Evolutionary conservation across 2,113 vertebrate genomes (phyloP).

Genomic region (Eudorcas thomsonii): DNA sequence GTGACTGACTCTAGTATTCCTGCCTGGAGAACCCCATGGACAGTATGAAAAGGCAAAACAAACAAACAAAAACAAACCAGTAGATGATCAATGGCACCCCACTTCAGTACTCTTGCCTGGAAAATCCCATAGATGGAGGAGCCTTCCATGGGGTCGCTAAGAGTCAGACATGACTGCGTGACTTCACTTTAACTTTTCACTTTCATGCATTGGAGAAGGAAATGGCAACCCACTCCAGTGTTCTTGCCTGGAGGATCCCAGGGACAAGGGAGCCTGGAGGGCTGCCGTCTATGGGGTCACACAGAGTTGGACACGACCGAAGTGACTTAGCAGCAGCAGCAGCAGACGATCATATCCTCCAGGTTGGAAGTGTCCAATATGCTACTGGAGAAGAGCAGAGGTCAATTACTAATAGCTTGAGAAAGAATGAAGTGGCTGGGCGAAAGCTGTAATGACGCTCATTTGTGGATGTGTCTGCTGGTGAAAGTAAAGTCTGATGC

Average conservation of each 20-base stretch:
- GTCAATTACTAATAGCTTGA: neutral
- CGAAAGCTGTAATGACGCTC: neutral
- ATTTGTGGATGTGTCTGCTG: neutral
- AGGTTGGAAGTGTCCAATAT: neutral
- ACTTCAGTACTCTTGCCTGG: too few species aligned
- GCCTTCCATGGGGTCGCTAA: too few species aligned
- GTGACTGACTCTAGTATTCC: neutral
- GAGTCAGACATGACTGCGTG: too few species aligned
- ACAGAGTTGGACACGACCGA: too few species aligned
- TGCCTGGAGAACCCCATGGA: neutral
- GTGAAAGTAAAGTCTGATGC: neutral
- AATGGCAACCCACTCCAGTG: too few species aligned
- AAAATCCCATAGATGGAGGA: too few species aligned
- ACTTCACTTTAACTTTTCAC: too few species aligned
- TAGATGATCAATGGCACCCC: fast-evolving
- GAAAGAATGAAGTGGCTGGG: neutral
- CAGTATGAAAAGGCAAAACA: neutral
- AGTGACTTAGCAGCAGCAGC: too few species aligned
- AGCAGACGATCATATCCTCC: fast-evolving
- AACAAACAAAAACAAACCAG: neutral
- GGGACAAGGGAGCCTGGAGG: too few species aligned
- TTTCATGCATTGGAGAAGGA: too few species aligned
- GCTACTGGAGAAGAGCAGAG: neutral
- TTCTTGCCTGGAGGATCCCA: too few species aligned
- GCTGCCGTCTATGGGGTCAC: too few species aligned